These are phyloP conservation scores for Chascanopsetta lugubris DNA, from an alignment of 2,113 vertebrate genomes.

Conservation along the genomic window DNA sequence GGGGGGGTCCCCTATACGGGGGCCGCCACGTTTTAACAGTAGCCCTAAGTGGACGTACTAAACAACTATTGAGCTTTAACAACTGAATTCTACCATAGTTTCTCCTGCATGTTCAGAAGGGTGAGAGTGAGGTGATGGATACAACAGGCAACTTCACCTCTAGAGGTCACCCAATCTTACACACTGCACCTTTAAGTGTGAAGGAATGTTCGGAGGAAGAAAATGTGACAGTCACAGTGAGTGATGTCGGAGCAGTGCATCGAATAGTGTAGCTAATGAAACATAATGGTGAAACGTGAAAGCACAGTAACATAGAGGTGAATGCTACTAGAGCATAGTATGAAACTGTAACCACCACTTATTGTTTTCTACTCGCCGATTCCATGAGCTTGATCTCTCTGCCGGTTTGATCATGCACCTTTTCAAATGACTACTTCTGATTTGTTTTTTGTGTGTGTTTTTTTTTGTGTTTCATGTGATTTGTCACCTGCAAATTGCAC, in stretches of 20 bases:
- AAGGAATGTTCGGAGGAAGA: conserved; percentile 16
- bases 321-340: conserved; percentile 33
- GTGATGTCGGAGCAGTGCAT: too few species aligned
- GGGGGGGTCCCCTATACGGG: too few species aligned
- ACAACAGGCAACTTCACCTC: too few species aligned
- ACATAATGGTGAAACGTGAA: not conserved
- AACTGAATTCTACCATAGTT: too few species aligned
- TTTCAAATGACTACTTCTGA: not conserved
- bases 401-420: not conserved
- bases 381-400: not conserved
- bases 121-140: too few species aligned
- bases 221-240: not conserved
- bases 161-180: too few species aligned
- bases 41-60: too few species aligned
- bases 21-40: too few species aligned
- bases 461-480: conserved; percentile 11
- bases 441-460: not conserved
- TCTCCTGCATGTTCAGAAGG: too few species aligned
- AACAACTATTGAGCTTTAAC: too few species aligned
- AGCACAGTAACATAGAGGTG: conserved; percentile 22
- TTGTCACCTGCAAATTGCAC: conserved; percentile 3
- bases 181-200: too few species aligned
- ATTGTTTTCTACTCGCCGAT: not conserved
- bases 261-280: too few species aligned
- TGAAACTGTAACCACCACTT: conserved; percentile 4